Evolutionary conservation across 2,113 vertebrate genomes (phyloP), one percentile per base, ranked within the genome.

Genomic region (Myrmophylax atrothorax): DNA sequence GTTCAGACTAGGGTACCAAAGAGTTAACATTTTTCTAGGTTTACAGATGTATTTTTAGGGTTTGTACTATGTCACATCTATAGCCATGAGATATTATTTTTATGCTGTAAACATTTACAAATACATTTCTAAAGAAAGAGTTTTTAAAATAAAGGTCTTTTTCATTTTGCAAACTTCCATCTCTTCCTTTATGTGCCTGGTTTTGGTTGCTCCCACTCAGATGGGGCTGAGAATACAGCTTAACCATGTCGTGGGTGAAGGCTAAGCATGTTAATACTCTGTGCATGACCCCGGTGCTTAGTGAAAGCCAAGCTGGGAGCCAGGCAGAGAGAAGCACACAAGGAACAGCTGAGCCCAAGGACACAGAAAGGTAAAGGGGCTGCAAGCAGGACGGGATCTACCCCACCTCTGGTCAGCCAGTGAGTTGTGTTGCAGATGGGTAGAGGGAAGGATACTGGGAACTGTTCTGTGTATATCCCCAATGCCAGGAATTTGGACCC

Each of bases 141-240:
- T 95, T 63, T 98, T 97, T 97, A 97, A 97, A 98, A 98, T 98
- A 98, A 98, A 94, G 53, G 74, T 91, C 90, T 96, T 97, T 95
- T 98, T 97, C 96, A 97, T 98, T 97, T 97, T 97, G 96, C 91
- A 96, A 40, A 69, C 17, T 56, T 75, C 55, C 50, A 22, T 77
- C 69, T 92, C 60, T 35, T 91, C 56, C 59, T 23, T 33, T 55
- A 14, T 67, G 85, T 82, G 29, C 26, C 66, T 62, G 18, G 22
- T 42, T 83, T 90, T 87, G 29, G 29, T 78, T 86, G 22, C 44
- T 93, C 28, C 83, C 22, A 4, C 74, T 79, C 38, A 29, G 35
- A n/a, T 62, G 86, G 78, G 77, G 63, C 44, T 89, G 88, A 55
- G 47, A 90, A 56, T 14, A n/a, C 20, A 93, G 93, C 76, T 96